Evolutionary conservation across 2,888 invertebrate genomes (phyloP), one percentile per base, ranked within the genome.

Genomic region (Phyllotreta striolata): DNA sequence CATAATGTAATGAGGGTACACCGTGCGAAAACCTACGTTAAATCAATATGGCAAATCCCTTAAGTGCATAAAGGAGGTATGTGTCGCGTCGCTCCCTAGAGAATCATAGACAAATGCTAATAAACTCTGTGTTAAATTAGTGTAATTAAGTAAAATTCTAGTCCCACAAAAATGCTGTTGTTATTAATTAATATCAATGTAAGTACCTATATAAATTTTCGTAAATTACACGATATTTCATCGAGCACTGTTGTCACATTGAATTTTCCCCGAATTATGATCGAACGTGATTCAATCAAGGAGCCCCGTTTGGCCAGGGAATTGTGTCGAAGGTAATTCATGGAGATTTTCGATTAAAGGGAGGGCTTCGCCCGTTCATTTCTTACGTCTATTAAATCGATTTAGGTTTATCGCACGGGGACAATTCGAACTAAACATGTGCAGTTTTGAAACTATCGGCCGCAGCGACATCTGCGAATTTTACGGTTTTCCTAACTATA

Each of bases 401-500:
- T 24, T 24, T 24, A 24, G 24, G 24, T 24, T 24, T 24, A 24
- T 24, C 4, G 24, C 24, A 4, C 24, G 24, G 24, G 1, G 24
- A n/a, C 4, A 24, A 24, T 24, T 24, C 24, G 1, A 24, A 24
- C 24, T 24, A 4, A 56, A 56, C 4, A 55, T 24, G 24, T 24
- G 24, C 24, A 24, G 4, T 24, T 24, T 24, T 24, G 24, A 24
- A 24, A 24, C 24, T 24, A 24, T 24, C 24, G 24, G 24, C 24
- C 24, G 24, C 5, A 0, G 24, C 43, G 34, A 41, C 13, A 41
- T 41, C 14, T 58, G 49, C 39, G 24, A 51, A 40, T 44, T 49
- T 40, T 51, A 12, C 51, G 9, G 52, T 62, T 55, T 63, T 54
- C 54, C 49, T 66, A 66, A 59, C 61, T 51, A 66, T 69, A 70